Conservation (phyloP, 2,113 vertebrate species). For the Gymnobelideus leadbeateri region DNA sequence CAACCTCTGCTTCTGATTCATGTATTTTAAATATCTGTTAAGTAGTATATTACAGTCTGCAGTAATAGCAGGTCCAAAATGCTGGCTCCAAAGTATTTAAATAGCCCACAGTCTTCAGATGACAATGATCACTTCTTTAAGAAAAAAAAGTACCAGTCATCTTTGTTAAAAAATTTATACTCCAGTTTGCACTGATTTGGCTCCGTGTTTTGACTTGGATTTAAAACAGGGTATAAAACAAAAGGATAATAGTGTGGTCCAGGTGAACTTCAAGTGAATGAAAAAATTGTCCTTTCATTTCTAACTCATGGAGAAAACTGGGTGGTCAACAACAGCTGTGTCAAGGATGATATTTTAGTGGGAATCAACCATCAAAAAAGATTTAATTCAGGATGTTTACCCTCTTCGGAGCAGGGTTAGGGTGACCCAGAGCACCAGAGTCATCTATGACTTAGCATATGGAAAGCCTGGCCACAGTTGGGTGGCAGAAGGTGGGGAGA, state of each 20-base stretch:
- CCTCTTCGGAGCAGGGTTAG: background rate
- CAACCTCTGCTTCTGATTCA: slow-evolving; percentile 29
- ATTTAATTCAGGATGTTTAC: slow-evolving; percentile 40
- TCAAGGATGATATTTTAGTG: slow-evolving; percentile 11
- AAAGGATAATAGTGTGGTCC: background rate
- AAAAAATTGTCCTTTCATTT: slow-evolving; percentile 41
- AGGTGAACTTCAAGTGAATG: slow-evolving; percentile 16
- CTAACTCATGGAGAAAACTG: slow-evolving; percentile 23
- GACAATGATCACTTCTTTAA: slow-evolving; percentile 41
- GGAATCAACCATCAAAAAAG: slow-evolving; percentile 20
- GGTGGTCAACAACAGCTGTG: background rate
- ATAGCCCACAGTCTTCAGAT: slow-evolving; percentile 11
- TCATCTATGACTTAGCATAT: background rate
- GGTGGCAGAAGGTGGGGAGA: background rate
- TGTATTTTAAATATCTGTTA: slow-evolving; percentile 57
- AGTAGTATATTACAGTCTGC: slow-evolving; percentile 26
- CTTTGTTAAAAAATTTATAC: slow-evolving; percentile 50
- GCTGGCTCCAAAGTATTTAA: slow-evolving; percentile 40
- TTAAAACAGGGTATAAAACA: slow-evolving; percentile 52
- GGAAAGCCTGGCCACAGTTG: background rate
- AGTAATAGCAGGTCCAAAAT: slow-evolving; percentile 42
- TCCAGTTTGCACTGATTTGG: slow-evolving; percentile 26
- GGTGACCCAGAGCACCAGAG: background rate
- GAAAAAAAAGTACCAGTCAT: slow-evolving; percentile 35
- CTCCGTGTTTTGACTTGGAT: slow-evolving; percentile 42